Percentiles rank a stretch among this genome's conserved stretches.
These are phyloP conservation scores for Latheticus oryzae DNA, from an alignment of 2,888 invertebrate genomes.

Conservation along the genomic window DNA sequence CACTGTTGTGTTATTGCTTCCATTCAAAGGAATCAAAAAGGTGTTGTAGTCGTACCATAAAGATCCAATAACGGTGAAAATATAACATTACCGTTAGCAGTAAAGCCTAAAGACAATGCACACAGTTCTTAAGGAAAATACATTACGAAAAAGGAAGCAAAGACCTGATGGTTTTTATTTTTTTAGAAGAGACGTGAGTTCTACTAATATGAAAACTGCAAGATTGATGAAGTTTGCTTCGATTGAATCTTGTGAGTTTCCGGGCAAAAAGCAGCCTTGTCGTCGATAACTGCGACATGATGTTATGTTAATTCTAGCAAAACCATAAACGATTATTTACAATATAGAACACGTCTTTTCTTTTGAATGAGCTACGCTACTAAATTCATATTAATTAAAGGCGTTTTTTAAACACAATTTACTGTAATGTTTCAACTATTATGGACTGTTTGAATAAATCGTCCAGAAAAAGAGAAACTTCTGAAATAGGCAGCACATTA, in stretches of 20 bases:
- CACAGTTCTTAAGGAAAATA: constrained; percentile 18
- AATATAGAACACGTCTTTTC: background rate
- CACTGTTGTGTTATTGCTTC: constrained; percentile 8
- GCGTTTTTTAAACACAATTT: constrained; percentile 48
- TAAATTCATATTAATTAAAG: constrained; percentile 47
- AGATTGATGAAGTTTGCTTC: constrained; percentile 25
- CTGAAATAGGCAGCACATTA: constrained; percentile 44
- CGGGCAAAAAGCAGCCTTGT: constrained; percentile 17
- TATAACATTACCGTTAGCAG: constrained; percentile 8
- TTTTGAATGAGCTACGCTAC: background rate
- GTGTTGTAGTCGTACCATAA: constrained; percentile 13
- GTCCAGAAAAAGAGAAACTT: constrained; percentile 50
- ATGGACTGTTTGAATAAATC: constrained; percentile 46
- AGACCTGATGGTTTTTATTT: constrained; percentile 11
- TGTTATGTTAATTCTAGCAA: constrained; percentile 26
- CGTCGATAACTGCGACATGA: constrained; percentile 22
- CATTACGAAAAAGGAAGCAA: constrained; percentile 1
- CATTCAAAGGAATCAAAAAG: constrained; percentile 20
- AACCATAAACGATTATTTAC: too few species aligned
- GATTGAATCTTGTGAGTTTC: constrained; percentile 29
- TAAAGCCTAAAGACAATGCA: constrained; percentile 28
- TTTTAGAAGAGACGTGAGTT: constrained; percentile 25
- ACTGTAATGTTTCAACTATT: constrained; percentile 44
- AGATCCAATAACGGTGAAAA: constrained; percentile 24
- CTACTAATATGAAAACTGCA: constrained; percentile 27